Base-by-base conservation (phyloP, 2,113 vertebrate genomes). In the Serilophus lunatus region DNA sequence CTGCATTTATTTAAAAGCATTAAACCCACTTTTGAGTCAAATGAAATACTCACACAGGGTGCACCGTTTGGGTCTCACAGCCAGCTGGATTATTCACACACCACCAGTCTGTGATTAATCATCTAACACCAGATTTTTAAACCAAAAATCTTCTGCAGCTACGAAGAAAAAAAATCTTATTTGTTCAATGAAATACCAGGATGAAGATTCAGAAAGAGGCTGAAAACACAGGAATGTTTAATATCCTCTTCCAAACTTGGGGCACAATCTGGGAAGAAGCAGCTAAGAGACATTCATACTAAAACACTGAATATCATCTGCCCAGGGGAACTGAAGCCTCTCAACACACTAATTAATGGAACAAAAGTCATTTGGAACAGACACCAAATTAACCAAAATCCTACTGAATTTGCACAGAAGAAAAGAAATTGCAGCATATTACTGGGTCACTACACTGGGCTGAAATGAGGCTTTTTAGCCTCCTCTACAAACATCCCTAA, bases 41-140 rank as follows among this genome's bases (percentile, higher is more conserved):
- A 56, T 10, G 9, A 38, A 64, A 59, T 15, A 31, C 8, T 44
- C 35, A 33, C 29, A 38, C 36, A 33, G 63, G 2, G 13, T 2
- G 2, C 18, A 2, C 0, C 1, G 1, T 47, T 36, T 5, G 1
- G 54, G 63, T 18, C 35, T 56, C 53, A 28, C 38, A 40, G 60
- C 36, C 66, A 60, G 61, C 15, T 35, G 38, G 56, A n/a, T 44
- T 25, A 54, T 28, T 63, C 76, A 60, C 40, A 11, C 47, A 54
- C 63, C 36, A 42, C 4, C 42, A 45, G 36, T 13, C 59, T 49
- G 56, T n/a, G 51, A 54, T 13, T 49, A 18, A 75, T 18, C 42
- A 56, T 3, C 38, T 28, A 53, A 24, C 1, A 29, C 2, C n/a
- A 61, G 44, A 31, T n/a, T 71, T 87, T 68, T 11, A 36, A 56